These are phyloP conservation scores for Sinosuthora webbiana DNA, from an alignment of 2,113 vertebrate genomes.

Conservation along the genomic window DNA sequence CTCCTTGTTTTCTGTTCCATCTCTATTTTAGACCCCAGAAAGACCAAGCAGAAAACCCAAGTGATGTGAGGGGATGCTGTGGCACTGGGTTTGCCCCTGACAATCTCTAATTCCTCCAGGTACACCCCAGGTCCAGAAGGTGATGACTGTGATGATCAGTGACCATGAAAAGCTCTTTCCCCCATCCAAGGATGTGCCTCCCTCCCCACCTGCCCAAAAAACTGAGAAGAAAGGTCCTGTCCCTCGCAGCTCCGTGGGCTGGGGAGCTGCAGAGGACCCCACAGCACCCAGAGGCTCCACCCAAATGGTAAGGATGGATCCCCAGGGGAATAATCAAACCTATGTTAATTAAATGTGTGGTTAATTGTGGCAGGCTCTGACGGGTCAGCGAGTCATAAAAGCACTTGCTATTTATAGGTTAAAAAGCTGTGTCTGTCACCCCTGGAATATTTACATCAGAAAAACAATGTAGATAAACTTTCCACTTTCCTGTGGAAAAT, in stretches of 20 bases:
- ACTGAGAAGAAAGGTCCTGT: slow-evolving; percentile 73
- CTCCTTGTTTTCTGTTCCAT: background rate
- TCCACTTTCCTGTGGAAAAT: slow-evolving; percentile 23
- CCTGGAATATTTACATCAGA: background rate
- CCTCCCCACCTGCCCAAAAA: slow-evolving; percentile 71
- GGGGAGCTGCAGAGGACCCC: slow-evolving; percentile 83
- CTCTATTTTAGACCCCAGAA: background rate
- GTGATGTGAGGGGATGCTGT: background rate
- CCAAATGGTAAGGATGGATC: slow-evolving; percentile 28
- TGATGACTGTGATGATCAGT: slow-evolving; percentile 95
- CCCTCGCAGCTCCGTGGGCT: slow-evolving; percentile 89
- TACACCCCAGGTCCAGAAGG: slow-evolving; percentile 90
- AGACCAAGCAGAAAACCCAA: background rate
- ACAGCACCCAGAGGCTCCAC: background rate
- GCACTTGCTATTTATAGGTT: background rate
- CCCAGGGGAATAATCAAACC: background rate
- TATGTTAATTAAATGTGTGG: accelerated
- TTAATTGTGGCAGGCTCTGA: background rate
- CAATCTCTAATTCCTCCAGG: slow-evolving; percentile 68
- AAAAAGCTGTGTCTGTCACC: background rate
- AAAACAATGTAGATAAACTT: background rate
- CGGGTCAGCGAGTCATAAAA: background rate
- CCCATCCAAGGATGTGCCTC: slow-evolving; percentile 76
- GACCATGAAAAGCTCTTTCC: slow-evolving; percentile 88
- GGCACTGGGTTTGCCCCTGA: background rate